Conservation (phyloP, 2,888 invertebrate genomes). For the Drosophila anomalata region DNA sequence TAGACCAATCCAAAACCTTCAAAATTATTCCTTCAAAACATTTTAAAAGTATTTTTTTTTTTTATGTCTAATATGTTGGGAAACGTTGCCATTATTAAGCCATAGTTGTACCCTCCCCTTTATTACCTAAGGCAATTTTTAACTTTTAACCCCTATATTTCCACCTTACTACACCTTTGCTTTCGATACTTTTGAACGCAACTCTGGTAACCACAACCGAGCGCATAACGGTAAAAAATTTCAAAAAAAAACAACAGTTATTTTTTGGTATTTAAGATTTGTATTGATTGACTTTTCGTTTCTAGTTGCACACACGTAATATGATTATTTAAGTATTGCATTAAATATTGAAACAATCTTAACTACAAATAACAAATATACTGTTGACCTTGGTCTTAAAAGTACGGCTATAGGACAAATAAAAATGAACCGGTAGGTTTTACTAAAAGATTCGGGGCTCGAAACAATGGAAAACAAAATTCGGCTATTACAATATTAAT, state of each 20-base stretch:
- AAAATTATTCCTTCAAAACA: no score
- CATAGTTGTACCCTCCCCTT: background rate
- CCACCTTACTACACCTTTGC: background rate
- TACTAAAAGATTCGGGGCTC: slow-evolving; percentile 43
- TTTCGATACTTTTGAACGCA: background rate
- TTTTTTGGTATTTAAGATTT: slow-evolving; percentile 28
- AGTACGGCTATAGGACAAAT: slow-evolving; percentile 32
- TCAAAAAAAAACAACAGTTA: background rate
- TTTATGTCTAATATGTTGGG: background rate
- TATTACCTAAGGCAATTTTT: background rate
- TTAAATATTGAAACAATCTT: slow-evolving; percentile 56
- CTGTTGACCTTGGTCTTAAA: slow-evolving; percentile 58
- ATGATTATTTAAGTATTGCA: slow-evolving; percentile 47
- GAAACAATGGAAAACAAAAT: slow-evolving; percentile 62
- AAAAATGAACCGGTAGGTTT: slow-evolving; percentile 29
- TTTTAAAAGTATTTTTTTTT: no score
- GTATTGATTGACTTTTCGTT: slow-evolving; percentile 43
- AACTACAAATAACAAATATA: slow-evolving; percentile 69
- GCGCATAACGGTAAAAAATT: slow-evolving; percentile 5
- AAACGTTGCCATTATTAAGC: background rate
- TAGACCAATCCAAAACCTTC: no score
- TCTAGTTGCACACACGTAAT: slow-evolving; percentile 57
- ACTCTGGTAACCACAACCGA: background rate
- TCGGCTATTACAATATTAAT: slow-evolving; percentile 54
- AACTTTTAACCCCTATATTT: background rate